Percentiles rank a stretch among this genome's conserved stretches.
Conservation (phyloP, 2,888 invertebrate species). For the Carterocephalus palaemon region DNA sequence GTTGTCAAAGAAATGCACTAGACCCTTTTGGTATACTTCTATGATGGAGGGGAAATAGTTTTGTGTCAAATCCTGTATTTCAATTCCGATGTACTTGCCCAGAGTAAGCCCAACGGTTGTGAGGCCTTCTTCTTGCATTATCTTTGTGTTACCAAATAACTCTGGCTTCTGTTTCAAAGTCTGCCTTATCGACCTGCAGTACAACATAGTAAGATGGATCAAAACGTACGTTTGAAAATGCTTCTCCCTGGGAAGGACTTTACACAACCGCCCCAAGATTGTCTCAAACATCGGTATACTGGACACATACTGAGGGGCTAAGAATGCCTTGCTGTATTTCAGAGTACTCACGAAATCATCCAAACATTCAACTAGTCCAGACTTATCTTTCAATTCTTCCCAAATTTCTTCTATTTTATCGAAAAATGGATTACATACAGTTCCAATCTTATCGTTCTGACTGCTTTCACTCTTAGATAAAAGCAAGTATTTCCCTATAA, state of each 20-base stretch:
- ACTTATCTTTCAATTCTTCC: conserved; percentile 18
- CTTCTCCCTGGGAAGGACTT: conserved; percentile 42
- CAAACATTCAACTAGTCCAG: conserved; percentile 27
- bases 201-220: conserved; percentile 52
- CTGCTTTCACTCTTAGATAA: conserved; percentile 38
- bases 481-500: conserved; percentile 48
- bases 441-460: conserved; percentile 37
- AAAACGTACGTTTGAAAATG: conserved; percentile 41
- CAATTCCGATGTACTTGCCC: conserved; percentile 44
- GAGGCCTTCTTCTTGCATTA: conserved; percentile 36
- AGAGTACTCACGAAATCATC: conserved; percentile 38
- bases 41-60: conserved; percentile 47
- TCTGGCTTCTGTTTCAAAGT: conserved; percentile 39
- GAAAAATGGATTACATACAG: conserved; percentile 40
- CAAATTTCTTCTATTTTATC: conserved; percentile 35
- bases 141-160: conserved; percentile 37
- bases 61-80: conserved; percentile 38
- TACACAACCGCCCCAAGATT: conserved; percentile 40
- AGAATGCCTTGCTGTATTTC: conserved; percentile 44
- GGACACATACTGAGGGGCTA: conserved; percentile 39
- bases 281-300: conserved; percentile 45
- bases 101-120: conserved; percentile 45
- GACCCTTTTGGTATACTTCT: conserved; percentile 38
- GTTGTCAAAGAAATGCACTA: conserved; percentile 36
- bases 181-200: conserved; percentile 46